A percentile compares a stretch with the other conserved stretches of the same genome.
Conservation (phyloP, 1,140 invertebrate genomes). For the Cotesia chilonis region DNA sequence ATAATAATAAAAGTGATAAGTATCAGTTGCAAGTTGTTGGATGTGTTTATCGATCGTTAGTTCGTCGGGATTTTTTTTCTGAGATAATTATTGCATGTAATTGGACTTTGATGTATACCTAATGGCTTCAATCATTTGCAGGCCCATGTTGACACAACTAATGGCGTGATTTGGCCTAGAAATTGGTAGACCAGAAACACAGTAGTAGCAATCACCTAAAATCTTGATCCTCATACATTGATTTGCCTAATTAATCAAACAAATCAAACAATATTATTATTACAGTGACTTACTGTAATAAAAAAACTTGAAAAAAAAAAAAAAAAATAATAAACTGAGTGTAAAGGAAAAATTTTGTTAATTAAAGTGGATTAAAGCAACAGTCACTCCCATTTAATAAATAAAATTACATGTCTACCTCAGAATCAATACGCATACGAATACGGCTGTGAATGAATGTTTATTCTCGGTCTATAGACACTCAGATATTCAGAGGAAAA, state of each 20-base stretch:
- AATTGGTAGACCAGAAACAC: constrained; percentile 91
- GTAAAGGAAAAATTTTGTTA: too few species aligned
- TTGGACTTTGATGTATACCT: constrained; percentile 67
- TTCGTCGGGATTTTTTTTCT: too few species aligned
- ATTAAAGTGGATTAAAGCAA: too few species aligned
- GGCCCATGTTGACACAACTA: constrained; percentile 96
- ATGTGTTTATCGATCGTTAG: too few species aligned
- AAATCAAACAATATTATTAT: constrained; percentile 6
- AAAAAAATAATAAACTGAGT: not conserved
- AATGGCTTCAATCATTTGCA: constrained; percentile 97
- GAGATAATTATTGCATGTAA: constrained; percentile 15
- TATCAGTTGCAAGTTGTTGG: too few species aligned
- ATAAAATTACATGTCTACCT: not conserved
- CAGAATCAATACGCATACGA: constrained; percentile 10
- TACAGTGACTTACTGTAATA: too few species aligned
- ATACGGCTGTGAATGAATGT: constrained; percentile 22
- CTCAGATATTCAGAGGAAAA: constrained; percentile 26
- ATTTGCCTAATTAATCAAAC: constrained; percentile 81
- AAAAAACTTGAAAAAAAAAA: not conserved
- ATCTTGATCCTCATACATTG: constrained; percentile 96
- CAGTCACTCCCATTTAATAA: constrained; percentile 12
- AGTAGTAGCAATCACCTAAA: constrained; percentile 96
- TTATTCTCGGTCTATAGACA: constrained; percentile 2
- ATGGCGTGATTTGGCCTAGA: constrained; percentile 92
- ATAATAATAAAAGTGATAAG: too few species aligned